Evolutionary conservation across 1,140 invertebrate genomes (phyloP).

Genomic region (Penaeus chinensis): DNA sequence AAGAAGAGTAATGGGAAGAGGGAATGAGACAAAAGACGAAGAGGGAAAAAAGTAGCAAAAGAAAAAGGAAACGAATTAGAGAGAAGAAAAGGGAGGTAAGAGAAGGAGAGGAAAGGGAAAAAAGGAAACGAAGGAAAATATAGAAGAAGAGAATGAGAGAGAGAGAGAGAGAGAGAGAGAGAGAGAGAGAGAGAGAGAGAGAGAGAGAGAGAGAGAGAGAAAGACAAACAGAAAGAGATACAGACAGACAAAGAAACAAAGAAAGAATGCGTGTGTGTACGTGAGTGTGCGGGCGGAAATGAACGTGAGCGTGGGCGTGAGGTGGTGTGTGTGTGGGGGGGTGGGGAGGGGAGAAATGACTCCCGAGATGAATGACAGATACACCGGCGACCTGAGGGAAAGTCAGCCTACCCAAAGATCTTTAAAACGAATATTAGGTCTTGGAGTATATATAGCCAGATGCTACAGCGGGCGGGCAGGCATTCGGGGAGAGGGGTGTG

Average conservation of each 20-base stretch:
- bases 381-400: too few species aligned
- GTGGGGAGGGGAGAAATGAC: neutral
- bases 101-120: slow-evolving; percentile 2
- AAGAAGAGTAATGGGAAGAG: neutral
- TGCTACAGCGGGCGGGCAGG: too few species aligned
- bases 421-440: too few species aligned
- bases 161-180: neutral
- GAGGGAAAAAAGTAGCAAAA: neutral
- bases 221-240: neutral
- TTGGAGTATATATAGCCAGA: too few species aligned
- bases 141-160: slow-evolving; percentile 9
- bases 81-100: neutral
- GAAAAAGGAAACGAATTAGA: neutral
- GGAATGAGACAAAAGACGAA: neutral
- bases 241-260: neutral
- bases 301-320: neutral
- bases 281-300: neutral
- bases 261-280: neutral
- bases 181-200: neutral
- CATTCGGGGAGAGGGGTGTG: too few species aligned
- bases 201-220: neutral
- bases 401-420: too few species aligned
- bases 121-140: neutral
- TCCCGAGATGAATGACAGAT: too few species aligned
- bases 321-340: neutral